These are phyloP conservation scores for Dasysyrphus tricinctus DNA, from an alignment of 2,888 invertebrate genomes.

Conservation along the genomic window DNA sequence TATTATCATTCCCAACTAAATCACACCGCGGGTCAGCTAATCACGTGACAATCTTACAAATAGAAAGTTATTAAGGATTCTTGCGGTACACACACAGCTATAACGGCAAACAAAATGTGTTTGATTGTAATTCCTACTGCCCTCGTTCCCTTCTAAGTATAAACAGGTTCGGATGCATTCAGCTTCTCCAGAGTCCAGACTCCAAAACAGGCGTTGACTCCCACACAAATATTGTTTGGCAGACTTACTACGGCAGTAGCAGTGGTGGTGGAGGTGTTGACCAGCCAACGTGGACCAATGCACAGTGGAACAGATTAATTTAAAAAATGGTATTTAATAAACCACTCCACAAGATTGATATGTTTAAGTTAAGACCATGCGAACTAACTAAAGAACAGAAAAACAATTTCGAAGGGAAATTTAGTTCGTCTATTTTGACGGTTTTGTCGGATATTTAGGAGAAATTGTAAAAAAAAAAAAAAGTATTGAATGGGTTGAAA, in stretches of 20 bases:
- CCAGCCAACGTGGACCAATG: background rate
- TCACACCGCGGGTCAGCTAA: conserved; percentile 71
- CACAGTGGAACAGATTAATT: background rate
- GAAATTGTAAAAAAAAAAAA: too few relatives aligned
- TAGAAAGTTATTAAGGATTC: conserved; percentile 74
- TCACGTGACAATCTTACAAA: conserved; percentile 75
- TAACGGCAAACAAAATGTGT: conserved; percentile 63
- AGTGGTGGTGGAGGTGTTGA: background rate
- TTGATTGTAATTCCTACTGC: conserved; percentile 41
- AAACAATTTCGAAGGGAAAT: too few relatives aligned
- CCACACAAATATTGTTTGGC: conserved; percentile 70
- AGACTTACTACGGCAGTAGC: conserved; percentile 42
- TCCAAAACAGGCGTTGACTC: conserved; percentile 47
- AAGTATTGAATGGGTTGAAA: too few relatives aligned
- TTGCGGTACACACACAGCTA: conserved; percentile 54
- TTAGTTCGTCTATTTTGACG: too few relatives aligned
- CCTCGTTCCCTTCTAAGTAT: conserved; percentile 10
- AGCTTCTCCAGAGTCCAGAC: conserved; percentile 35
- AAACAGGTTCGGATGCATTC: conserved; percentile 52
- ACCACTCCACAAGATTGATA: too few relatives aligned
- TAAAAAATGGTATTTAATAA: background rate
- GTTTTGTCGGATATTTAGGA: too few relatives aligned
- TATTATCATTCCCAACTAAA: conserved; percentile 68
- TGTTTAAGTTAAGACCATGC: too few relatives aligned
- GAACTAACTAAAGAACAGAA: too few relatives aligned